Evolutionary conservation across 2,888 invertebrate genomes (phyloP), one percentile per base, ranked within the genome.

Genomic region (Chloroclystis v-ata): DNA sequence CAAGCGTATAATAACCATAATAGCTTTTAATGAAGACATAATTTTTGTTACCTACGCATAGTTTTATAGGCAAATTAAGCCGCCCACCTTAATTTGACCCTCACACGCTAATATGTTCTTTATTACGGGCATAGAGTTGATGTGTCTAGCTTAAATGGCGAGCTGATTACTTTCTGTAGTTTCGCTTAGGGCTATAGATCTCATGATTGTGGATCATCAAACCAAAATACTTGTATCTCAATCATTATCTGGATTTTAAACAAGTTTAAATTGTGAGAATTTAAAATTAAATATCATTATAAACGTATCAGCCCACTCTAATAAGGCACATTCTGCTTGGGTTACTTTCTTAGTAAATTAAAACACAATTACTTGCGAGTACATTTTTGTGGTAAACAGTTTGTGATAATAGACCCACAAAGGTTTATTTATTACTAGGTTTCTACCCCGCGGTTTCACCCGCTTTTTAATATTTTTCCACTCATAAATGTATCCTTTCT

Each of bases 11-110:
- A 75, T 75, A 68, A 72, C 65, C 60, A 57, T 79, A 75, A 82
- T 76, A 62, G 64, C 61, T 71, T 35, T 62, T 75, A 75, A 82
- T 79, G 76, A 73, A 80, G 77, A 75, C 76, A 78, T 80, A 75
- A 75, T 76, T 77, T 73, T 69, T 63, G 67, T 70, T 56, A 57
- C 61, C 67, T 63, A 59, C 65, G 62, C 55, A 61, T 53, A 59
- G 66, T 71, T 72, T 70, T 68, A 65, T 65, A 54, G 55, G 54
- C 48, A 57, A 55, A 60, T 56, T 65, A 53, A 61, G 53, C 39
- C 43, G 42, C 51, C 77, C 69, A 74, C 41, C 42, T 4, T 57
- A 64, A 41, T 14, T 25, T 55, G 78, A 72, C 26, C 69, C 59
- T 41, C 43, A 13, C 46, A 20, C 24, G 37, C 20, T 38, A 28